Evolutionary conservation across 2,888 invertebrate genomes (phyloP), one percentile per base, ranked within the genome.

Genomic region (Sisyra nigra): DNA sequence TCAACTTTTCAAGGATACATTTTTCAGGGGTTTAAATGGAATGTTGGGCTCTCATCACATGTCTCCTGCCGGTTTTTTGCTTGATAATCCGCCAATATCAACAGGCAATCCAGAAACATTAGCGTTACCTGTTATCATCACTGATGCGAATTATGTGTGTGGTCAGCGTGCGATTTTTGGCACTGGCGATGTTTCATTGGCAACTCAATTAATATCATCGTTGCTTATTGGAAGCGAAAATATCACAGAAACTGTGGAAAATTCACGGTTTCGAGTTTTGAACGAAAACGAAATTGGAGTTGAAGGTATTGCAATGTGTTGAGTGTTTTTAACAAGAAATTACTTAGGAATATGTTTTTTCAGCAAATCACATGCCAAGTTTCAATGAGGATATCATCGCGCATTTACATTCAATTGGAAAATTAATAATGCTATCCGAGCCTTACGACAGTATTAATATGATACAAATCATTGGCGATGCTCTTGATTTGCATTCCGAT

Each of bases 401-500:
- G 30, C 52, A 55, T 46, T 49, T 63, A 31, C 51, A 57, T 45
- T 50, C 53, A 31, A 46, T 50, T 40, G 46, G 52, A 6, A 52
- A 52, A 47, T 52, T 60, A 32, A 48, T 53, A 34, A 48, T 51
- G 33, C 51, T 61, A 30, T 46, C 54, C 19, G 58, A 58, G 49
- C 73, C 72, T 1, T 72, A 70, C 52, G 61, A 67, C 43, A 76
- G 79, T 48, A 70, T 76, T 45, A 82, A 82, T 64, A 66, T 76
- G 44, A 72, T 82, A 45, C 71, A 72, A 53, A 80, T 80, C 63
- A 55, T 62, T 17, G 72, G 65, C 45, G 80, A 81, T 60, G 66
- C 63, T 44, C 66, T 80, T 47, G 64, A 66, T 47, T 77, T 80
- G 46, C 78, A 80, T 60, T 77, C 81, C 3, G 82, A 82, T 60